Evolutionary conservation across 2,888 invertebrate species (phyloP), one percentile per base, ranked within the genome.

Genomic region (Conomelus anceps): DNA sequence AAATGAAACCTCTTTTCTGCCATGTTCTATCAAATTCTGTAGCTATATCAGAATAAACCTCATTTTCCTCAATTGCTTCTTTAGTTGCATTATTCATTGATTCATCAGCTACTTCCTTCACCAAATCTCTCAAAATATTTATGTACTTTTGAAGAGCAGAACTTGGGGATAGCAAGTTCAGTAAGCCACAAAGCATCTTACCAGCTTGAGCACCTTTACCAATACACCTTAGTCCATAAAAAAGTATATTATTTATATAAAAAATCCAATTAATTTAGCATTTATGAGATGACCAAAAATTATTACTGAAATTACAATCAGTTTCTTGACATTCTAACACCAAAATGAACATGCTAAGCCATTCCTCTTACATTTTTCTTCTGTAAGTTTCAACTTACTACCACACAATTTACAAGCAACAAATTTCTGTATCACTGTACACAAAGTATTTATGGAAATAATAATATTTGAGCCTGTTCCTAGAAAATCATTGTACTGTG

Each of bases 1-100:
- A 89, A 22, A 84, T 90, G 87, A 85, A 87, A 22, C 90, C 89
- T n/a, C 88, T 87, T 88, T 89, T 90, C 23, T 90, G 90, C 90
- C 89, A 90, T 24, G 85, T 87, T 3, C 90, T 85, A 41, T 90
- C 88, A 84, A 89, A 89, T 84, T 87, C 85, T 17, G 88, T 63
- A 1, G 86, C 34, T 20, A 90, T 85, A 87, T 87, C 85, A 22
- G 85, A 88, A 20, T 17, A 29, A 22, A 23, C 22, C 17, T 88
- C 84, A 89, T 88, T 88, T 88, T 29, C 85, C n/a, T 29, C 22
- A 86, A 89, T 41, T 34, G 85, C 89, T 85, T 88, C 89, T 23
- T 88, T 89, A 20, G 85, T 29, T 11, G 88, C 85, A 29, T 23
- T 26, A 88, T 26, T 87, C 89, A 89, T 88, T n/a, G 88, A 89